Evolutionary conservation across 2,797 vertebrate genomes (phyloP), one percentile per base, ranked within the genome.

Genomic region (Betta splendens): DNA sequence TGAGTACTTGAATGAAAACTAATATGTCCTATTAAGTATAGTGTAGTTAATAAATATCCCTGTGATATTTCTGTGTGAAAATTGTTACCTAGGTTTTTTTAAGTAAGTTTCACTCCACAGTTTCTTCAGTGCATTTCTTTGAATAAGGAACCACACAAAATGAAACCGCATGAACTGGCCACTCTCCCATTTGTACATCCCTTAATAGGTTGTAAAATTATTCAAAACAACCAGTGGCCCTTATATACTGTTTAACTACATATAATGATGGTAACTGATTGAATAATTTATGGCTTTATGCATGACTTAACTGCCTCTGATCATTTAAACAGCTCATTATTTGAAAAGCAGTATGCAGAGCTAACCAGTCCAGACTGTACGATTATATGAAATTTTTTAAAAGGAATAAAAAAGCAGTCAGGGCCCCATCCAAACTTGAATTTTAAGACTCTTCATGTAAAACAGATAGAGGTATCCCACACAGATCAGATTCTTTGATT

Each of bases 221-320:
- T 91, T 90, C 63, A 91, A 75, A 35, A 53, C 77, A 72, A 68
- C 75, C 66, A 72, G 69, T 79, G 58, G 60, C 59, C 65, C 56
- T 71, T 79, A 79, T 74, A 77, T 79, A 65, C 78, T 88, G 77
- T 77, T 89, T 89, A 89, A 91, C 88, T 91, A 85, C 89, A 88
- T 71, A 83, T 86, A 88, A 87, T 87, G 87, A 92, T 80, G 80
- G 77, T 64, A 89, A 93, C 92, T 85, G 91, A 93, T 91, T 61
- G 43, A 85, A 80, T 91, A 92, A 93, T 93, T 91, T 91, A 93
- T 91, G 91, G 89, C 83, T 92, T 92, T 89, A 91, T 90, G 87
- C 80, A 71, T 36, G 75, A 84, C 62, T 85, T 89, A 92, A 92
- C 85, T 85, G 85, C 84, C 71, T 70, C 84, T 75, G 81, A 88